Evolutionary conservation across 2,113 vertebrate genomes (phyloP), one percentile per base, ranked within the genome.

Genomic region (Pelodiscus sinensis): DNA sequence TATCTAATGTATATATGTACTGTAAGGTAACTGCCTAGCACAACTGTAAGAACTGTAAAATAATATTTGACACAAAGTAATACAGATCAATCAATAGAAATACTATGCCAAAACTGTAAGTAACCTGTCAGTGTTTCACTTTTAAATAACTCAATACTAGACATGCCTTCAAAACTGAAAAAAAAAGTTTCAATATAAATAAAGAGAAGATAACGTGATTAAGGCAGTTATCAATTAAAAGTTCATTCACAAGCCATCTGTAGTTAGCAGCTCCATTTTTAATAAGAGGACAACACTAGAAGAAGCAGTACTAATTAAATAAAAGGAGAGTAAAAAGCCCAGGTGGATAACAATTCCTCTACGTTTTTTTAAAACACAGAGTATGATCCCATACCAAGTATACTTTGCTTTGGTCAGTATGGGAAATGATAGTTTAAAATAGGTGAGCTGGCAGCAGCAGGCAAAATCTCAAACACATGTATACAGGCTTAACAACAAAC

Each of bases 381-480:
- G 78, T 51, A 71, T 73, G 12, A 8, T 58, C 51, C 79, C 68
- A 62, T 25, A 31, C 2, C 18, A 83, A 79, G 65, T 58, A 89
- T n/a, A 75, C 55, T 94, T 55, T 84, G 44, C 44, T 44, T 44
- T 44, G 44, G 44, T 44, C 44, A 44, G 44, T 5, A 44, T 44
- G 44, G 44, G 44, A 44, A 44, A 44, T 44, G 6, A 44, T 44
- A 44, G 5, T 44, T 44, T 44, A 13, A 55, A 81, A 78, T 51
- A 57, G 54, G 60, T 5, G 31, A 12, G 52, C 52, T 55, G 62
- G 81, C n/a, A 68, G 91, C 82, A 96, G 51, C 51, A 52, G 15
- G 88, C 93, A 79, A 85, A 96, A 96, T 95, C 56, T 88, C 90
- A 81, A 94, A 86, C 94, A 94, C 85, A 81, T 90, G 89, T 90